Evolutionary conservation across 1,140 invertebrate genomes (phyloP).

Genomic region (Sminthurides bifidus): DNA sequence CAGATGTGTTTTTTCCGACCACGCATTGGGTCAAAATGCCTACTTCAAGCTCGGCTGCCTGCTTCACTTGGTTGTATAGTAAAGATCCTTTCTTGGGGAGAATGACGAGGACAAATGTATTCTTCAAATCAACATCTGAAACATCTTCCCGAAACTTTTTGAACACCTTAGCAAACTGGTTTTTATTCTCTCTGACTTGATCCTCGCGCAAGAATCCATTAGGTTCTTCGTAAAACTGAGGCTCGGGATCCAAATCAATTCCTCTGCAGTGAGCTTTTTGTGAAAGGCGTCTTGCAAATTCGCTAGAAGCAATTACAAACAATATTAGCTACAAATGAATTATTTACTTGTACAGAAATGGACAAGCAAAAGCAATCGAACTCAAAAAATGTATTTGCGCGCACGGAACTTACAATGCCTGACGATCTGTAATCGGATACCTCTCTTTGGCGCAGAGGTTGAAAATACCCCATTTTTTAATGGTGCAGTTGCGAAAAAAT

Average conservation of each 20-base stretch:
- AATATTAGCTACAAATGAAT: too few species aligned
- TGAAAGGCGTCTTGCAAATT: not conserved
- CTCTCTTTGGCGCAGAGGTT: too few species aligned
- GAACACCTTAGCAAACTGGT: not conserved
- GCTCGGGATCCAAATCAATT: not conserved
- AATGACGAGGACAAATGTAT: conserved; percentile 14
- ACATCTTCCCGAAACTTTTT: not conserved
- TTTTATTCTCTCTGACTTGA: too few species aligned
- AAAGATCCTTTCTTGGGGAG: conserved; percentile 10
- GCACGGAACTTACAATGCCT: too few species aligned
- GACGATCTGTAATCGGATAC: too few species aligned
- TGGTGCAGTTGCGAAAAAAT: not conserved
- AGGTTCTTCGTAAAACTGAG: too few species aligned
- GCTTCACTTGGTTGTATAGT: conserved; percentile 19
- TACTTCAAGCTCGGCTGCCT: conserved; percentile 47
- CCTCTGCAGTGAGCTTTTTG: not conserved
- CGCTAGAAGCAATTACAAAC: too few species aligned
- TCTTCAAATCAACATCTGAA: not conserved
- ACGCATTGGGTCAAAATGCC: conserved; percentile 74
- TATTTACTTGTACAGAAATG: too few species aligned
- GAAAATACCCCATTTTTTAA: conserved; percentile 20
- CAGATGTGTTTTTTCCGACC: conserved; percentile 45
- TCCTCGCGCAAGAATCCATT: too few species aligned
- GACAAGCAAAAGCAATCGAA: too few species aligned
- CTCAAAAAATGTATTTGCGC: too few species aligned